Evolutionary conservation across 2,113 vertebrate species (phyloP).

Genomic region (Rhynchomys soricoides): DNA sequence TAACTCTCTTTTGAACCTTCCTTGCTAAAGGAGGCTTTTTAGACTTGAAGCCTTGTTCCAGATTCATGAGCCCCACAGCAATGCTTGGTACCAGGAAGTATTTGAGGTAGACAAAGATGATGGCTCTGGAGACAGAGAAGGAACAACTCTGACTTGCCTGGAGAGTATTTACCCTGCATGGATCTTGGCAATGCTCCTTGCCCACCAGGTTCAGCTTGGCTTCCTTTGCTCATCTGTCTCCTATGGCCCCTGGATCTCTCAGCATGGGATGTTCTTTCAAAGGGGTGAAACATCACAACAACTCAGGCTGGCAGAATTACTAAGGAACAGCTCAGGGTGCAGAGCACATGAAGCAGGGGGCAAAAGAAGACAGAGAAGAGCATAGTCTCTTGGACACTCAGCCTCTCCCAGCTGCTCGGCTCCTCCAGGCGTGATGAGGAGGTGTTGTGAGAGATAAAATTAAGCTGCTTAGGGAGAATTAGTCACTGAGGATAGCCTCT

Average conservation of each 20-base stretch:
- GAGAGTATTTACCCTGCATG: neutral
- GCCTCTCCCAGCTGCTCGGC: neutral
- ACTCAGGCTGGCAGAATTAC: neutral
- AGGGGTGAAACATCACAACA: neutral
- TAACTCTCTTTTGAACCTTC: neutral
- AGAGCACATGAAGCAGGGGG: neutral
- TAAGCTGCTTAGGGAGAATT: conserved; percentile 65
- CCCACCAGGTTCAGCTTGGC: neutral
- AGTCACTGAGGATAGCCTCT: neutral
- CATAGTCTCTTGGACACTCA: neutral
- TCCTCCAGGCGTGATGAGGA: neutral
- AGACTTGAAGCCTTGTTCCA: neutral
- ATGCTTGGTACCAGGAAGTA: neutral
- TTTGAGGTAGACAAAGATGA: neutral
- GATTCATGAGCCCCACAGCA: neutral
- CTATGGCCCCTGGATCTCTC: neutral
- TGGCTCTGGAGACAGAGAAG: fast-evolving
- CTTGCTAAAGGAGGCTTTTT: neutral
- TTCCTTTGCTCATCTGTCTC: neutral
- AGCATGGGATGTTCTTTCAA: neutral
- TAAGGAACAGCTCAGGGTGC: neutral
- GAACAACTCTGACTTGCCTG: neutral
- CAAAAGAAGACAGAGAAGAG: neutral
- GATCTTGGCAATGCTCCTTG: neutral
- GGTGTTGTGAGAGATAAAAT: conserved; percentile 52